Evolutionary conservation across 2,888 invertebrate genomes (phyloP).

Genomic region (Hyles lineata): DNA sequence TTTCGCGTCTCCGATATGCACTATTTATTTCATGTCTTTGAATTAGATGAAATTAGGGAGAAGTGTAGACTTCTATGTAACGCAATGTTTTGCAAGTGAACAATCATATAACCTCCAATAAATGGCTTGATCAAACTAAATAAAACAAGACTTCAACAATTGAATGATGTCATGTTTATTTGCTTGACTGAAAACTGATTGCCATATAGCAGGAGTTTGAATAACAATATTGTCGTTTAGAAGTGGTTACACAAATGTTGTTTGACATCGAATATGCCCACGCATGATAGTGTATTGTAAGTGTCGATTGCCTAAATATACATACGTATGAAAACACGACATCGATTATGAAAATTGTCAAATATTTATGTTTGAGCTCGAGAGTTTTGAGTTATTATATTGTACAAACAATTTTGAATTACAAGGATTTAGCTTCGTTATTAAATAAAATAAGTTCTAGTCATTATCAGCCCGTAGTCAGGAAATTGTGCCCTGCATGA

Average conservation of each 20-base stretch:
- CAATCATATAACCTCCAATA: slow-evolving; percentile 23
- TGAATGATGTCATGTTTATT: slow-evolving; percentile 33
- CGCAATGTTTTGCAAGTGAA: slow-evolving; percentile 20
- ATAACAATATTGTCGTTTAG: slow-evolving; percentile 28
- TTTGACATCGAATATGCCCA: slow-evolving; percentile 24
- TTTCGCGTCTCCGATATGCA: neutral
- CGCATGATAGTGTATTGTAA: slow-evolving; percentile 15
- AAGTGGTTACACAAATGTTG: slow-evolving; percentile 27
- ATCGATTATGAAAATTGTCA: neutral
- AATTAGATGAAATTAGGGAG: neutral
- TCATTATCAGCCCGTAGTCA: too few species aligned
- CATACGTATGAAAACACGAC: neutral
- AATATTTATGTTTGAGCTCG: neutral
- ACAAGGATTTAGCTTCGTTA: too few species aligned
- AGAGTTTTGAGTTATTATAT: neutral
- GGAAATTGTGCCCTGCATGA: too few species aligned
- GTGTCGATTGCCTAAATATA: slow-evolving; percentile 7
- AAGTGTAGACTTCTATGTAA: neutral
- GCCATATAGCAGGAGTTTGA: slow-evolving; percentile 23
- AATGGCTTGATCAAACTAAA: slow-evolving; percentile 28
- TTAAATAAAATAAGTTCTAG: too few species aligned
- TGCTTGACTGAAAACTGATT: slow-evolving; percentile 32
- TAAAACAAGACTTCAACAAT: slow-evolving; percentile 27
- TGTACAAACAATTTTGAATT: neutral
- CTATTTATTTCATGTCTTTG: neutral